phyloP scores from a whole-genome alignment of 2,888 invertebrate species.

The Protonemura montana region DNA sequence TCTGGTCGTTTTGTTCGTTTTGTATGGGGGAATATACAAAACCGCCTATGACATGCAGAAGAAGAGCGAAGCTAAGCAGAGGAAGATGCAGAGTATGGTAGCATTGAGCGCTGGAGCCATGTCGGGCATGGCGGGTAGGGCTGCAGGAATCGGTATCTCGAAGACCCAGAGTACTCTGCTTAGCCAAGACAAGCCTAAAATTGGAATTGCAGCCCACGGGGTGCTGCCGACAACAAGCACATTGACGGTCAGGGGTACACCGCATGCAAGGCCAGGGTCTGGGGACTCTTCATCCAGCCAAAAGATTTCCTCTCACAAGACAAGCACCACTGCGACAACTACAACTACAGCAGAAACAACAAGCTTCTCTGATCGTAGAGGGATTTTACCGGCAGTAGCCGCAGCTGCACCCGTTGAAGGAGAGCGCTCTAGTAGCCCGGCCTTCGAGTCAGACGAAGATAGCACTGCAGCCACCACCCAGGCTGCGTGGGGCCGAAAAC shows the following conservation, averaged over 20 bases:
- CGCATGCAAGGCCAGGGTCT: slow-evolving; percentile 43
- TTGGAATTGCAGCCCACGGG: slow-evolving; percentile 49
- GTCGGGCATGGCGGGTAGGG: slow-evolving; percentile 88
- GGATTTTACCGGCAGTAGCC: background rate
- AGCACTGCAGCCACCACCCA: slow-evolving; percentile 61
- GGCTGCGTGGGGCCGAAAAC: slow-evolving; percentile 57
- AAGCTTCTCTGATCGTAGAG: slow-evolving; percentile 50
- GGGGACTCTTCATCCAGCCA: slow-evolving; percentile 68
- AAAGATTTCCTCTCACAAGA: slow-evolving; percentile 67
- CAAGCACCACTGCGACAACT: slow-evolving; percentile 66
- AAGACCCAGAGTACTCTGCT: slow-evolving; percentile 75
- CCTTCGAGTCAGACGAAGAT: slow-evolving; percentile 95
- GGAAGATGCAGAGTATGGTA: slow-evolving; percentile 95
- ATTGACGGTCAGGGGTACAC: slow-evolving; percentile 44
- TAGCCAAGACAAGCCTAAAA: slow-evolving; percentile 75
- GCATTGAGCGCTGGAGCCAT: slow-evolving; percentile 88
- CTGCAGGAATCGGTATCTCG: slow-evolving; percentile 84
- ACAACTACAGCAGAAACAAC: slow-evolving; percentile 63
- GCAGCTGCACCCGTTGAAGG: slow-evolving; percentile 60
- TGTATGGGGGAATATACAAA: slow-evolving; percentile 97
- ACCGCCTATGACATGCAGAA: slow-evolving; percentile 98
- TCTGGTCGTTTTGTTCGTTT: slow-evolving; percentile 89
- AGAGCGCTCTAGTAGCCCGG: slow-evolving; percentile 89
- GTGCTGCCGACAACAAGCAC: slow-evolving; percentile 14
- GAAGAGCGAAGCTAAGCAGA: slow-evolving; percentile 94